Percentiles rank a stretch among this genome's conserved stretches.
Evolutionary conservation across 2,797 vertebrate genomes (phyloP).

Genomic region (Anabacerthia variegaticeps): DNA sequence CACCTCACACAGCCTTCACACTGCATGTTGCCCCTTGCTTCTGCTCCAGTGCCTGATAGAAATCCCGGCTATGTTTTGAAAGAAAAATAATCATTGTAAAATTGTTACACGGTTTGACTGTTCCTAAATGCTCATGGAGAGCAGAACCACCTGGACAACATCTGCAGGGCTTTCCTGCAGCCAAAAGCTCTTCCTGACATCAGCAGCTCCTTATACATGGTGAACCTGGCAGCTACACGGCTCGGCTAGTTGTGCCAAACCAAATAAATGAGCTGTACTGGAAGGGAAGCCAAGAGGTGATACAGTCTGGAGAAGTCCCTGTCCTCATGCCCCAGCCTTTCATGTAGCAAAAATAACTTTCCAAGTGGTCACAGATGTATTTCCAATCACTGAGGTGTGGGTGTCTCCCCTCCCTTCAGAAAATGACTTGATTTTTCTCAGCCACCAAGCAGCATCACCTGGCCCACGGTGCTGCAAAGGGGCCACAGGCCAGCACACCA

Average conservation of each 20-base stretch:
- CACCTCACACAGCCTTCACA: fast-evolving
- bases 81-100: background rate
- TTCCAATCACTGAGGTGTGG: background rate
- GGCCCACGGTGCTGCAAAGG: fast-evolving
- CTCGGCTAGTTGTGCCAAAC: slow-evolving; percentile 10
- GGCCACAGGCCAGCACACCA: fast-evolving
- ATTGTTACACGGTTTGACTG: background rate
- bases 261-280: slow-evolving; percentile 55
- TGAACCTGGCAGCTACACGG: slow-evolving; percentile 22
- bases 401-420: background rate
- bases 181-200: slow-evolving; percentile 47
- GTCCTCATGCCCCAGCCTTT: background rate
- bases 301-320: slow-evolving; percentile 3
- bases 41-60: background rate
- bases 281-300: slow-evolving; percentile 17
- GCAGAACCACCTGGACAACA: slow-evolving; percentile 51
- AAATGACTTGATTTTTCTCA: background rate
- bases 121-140: background rate
- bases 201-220: slow-evolving; percentile 22
- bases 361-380: background rate
- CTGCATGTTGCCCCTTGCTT: background rate
- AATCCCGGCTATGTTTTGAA: background rate
- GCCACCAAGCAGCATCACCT: background rate
- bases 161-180: slow-evolving; percentile 24
- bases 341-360: slow-evolving; percentile 30